Evolutionary conservation across 2,888 invertebrate species (phyloP), one percentile per base, ranked within the genome.

Genomic region (Selenia dentaria): DNA sequence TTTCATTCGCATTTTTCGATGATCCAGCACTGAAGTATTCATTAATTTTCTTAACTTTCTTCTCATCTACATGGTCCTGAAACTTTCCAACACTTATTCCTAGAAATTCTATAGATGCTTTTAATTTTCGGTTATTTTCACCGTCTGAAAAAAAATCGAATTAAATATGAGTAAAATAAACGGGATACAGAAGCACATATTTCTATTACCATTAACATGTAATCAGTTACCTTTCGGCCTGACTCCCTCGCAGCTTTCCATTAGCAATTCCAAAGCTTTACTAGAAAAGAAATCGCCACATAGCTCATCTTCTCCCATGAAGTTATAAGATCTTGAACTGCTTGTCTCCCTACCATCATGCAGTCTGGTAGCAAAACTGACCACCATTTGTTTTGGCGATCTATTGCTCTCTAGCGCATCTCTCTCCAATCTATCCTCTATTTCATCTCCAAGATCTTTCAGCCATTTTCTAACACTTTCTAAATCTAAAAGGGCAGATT

Each of bases 81-180:
- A 97, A 97, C 74, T 96, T 96, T 0, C 95, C 94, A 8, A 94
- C 95, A 68, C 95, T 95, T n/a, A 97, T 90, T 0, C 96, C 95
- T 10, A 97, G 79, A 74, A 93, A 94, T 49, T 92, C 93, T 9
- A 96, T 91, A 0, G 93, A 90, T 57, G 94, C 74, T 69, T 78
- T 84, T 31, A 90, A 62, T 58, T 60, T 74, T 59, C 84, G 74
- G 37, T 88, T 83, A 5, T 34, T 32, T 62, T 86, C 88, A 20
- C 61, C 71, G 57, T 80, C 89, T 90, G 62, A 27, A 84, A 86
- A 6, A 38, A 54, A n/a, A n/a, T n/a, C n/a, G n/a, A n/a, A n/a
- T n/a, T n/a, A n/a, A n/a, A n/a, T n/a, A n/a, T n/a, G n/a, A 16
- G 16, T 16, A 16, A 16, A 16, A 16, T 16, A 16, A 3, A 16